A percentile compares a stretch with the other conserved stretches of the same genome.
These are phyloP conservation scores for Apaloderma vittatum DNA, from an alignment of 2,113 vertebrate species.

Conservation along the genomic window DNA sequence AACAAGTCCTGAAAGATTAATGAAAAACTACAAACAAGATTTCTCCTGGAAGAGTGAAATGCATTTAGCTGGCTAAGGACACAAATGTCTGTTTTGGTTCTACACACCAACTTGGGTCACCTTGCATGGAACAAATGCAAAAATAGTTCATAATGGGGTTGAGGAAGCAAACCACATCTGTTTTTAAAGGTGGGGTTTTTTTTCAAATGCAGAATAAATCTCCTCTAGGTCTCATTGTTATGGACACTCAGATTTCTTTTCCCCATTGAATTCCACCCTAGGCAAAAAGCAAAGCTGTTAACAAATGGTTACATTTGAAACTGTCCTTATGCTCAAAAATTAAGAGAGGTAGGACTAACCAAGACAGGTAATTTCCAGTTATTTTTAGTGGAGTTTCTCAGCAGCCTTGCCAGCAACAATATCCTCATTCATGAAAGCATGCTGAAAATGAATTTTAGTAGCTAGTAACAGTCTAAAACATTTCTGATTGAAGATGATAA, in stretches of 20 bases:
- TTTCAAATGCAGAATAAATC: background rate
- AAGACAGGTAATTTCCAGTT: background rate
- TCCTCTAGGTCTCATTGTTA: background rate
- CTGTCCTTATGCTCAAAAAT: background rate
- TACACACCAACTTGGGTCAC: background rate
- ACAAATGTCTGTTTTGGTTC: background rate
- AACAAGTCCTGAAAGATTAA: background rate
- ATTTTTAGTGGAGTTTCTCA: constrained; percentile 9
- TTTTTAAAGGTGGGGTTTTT: background rate
- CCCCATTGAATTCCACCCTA: background rate
- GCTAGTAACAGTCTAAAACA: background rate
- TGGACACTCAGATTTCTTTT: background rate
- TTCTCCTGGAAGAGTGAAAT: background rate
- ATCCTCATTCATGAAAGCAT: background rate
- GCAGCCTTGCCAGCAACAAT: background rate
- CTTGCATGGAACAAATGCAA: background rate
- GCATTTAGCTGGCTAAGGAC: background rate
- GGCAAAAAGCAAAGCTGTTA: background rate
- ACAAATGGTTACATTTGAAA: background rate
- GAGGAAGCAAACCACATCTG: background rate
- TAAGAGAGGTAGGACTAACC: background rate
- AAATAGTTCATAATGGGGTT: background rate
- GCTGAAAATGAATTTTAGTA: background rate
- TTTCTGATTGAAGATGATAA: background rate
- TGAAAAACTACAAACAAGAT: background rate